Evolutionary conservation across 2,888 invertebrate genomes (phyloP), one percentile per base, ranked within the genome.

Genomic region (Neocrepidodera transversa): DNA sequence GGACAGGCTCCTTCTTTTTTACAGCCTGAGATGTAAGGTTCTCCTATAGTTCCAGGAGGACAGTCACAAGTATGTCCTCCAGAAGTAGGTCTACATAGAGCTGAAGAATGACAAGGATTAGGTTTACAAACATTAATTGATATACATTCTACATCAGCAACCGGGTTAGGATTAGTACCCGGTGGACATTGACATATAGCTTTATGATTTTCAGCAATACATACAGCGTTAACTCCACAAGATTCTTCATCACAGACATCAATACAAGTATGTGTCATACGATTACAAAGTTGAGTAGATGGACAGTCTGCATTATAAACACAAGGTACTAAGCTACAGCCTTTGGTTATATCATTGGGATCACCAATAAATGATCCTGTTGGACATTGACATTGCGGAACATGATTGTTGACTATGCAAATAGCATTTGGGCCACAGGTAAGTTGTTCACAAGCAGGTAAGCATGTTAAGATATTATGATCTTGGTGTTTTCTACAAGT

Each of bases 351-450:
- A 75, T 93, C 92, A 73, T 89, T 88, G 0, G 95, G 93, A 81
- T 95, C 90, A 2, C 95, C 95, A 7, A 91, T 89, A 75, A 87
- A 95, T 1, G 91, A 87, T 13, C 95, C 95, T 5, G 91, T 88
- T 13, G 94, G 94, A 74, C 95, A 95, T 71, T 93, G 91, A 74
- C 95, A 95, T 77, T 92, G 90, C 0, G 93, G 91, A 10, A 89
- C 89, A 76, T 95, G 95, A 74, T 95, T 95, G 71, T 94, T 93
- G 1, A 92, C 91, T 6, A 93, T 85, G 74, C 95, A 95, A 13
- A 95, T 83, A 5, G 95, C 93, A 65, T 91, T 89, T 0, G 93
- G 92, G 1, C 95, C 95, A 76, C 95, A 95, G 43, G 84, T 82
- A 0, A 90, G 79, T 36, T 85, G 84, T 65, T 90, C 88, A 74